phyloP scores from a whole-genome alignment of 1,140 invertebrate genomes.

The Palaemon carinicauda region DNA sequence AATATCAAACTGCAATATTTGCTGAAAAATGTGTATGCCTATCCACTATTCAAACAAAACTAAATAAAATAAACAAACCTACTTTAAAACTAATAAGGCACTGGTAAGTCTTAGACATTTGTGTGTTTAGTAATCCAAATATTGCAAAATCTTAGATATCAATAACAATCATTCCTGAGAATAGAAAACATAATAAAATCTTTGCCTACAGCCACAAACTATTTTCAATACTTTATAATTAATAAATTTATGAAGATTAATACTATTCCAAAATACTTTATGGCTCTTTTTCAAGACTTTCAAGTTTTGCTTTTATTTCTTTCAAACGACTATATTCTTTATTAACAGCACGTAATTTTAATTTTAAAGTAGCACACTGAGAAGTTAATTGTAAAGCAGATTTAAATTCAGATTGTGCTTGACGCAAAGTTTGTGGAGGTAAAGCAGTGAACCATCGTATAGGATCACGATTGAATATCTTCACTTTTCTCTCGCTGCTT shows the following conservation, averaged over 20 bases:
- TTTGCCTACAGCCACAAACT: too few species aligned
- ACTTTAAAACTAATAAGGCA: too few species aligned
- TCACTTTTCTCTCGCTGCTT: not conserved
- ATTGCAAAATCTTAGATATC: too few species aligned
- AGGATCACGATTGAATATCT: constrained; percentile 19
- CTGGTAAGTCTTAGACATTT: too few species aligned
- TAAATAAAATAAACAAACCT: too few species aligned
- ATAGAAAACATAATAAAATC: too few species aligned
- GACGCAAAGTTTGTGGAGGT: constrained; percentile 36
- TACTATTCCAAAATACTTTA: not conserved
- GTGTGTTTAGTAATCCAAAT: too few species aligned
- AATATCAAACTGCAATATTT: too few species aligned
- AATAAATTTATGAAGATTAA: not conserved
- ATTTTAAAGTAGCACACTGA: constrained; percentile 24
- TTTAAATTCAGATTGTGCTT: constrained; percentile 39
- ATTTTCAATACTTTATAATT: too few species aligned
- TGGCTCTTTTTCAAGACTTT: constrained; percentile 30
- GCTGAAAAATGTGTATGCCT: too few species aligned
- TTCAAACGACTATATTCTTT: constrained; percentile 29
- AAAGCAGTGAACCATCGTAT: constrained; percentile 38
- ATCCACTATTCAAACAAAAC: too few species aligned
- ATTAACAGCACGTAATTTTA: constrained; percentile 22
- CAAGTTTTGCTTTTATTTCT: constrained; percentile 22
- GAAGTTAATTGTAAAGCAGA: constrained; percentile 9
- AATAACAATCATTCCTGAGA: too few species aligned